Base-by-base conservation (phyloP, 2,797 vertebrate species). In the Numenius phaeopus region DNA sequence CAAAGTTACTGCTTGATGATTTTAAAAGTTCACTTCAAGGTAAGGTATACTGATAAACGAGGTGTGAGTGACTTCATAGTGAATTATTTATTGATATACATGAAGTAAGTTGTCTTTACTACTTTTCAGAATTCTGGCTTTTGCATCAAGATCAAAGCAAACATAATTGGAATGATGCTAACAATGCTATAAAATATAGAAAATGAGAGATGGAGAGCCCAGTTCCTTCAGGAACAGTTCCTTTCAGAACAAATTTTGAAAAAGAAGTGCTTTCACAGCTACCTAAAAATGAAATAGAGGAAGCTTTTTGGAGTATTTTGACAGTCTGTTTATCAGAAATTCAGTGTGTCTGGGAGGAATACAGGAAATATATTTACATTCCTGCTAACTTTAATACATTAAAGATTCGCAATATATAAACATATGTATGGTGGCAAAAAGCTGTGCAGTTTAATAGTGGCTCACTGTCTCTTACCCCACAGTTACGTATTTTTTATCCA, bases 121-220 rank as follows among this genome's bases (percentile, higher is more conserved):
- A 32, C 50, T 96, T 94, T 83, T 86, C 76, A 88, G 47, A 64
- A 93, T 87, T 91, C 70, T 86, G 49, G 13, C 24, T 94, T 12
- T 82, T 92, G 50, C 47, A 70, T 76, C 40, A 67, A 88, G 87
- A 97, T 96, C 84, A 95, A 95, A 96, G 78, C 27, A 92, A 94
- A 64, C 44, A 40, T 95, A 91, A 91, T 86, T 95, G 62, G 23
- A 95, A 73, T 75, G 10, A 88, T 95, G 50, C 50, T 91, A 95
- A 90, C 87, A 96, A 67, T 90, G 55, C n/a, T 73, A 80, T 87
- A 79, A 95, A 90, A 92, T 83, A 71, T 5, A 84, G 67, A 91
- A 87, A 69, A 79, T 2, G 64, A 81, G 85, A 81, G 16, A 66
- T 58, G 32, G 37, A 77, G 30, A 84, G 2, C 32, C 26, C 19